These are phyloP conservation scores for Crocidura indochinensis DNA, from an alignment of 2,797 vertebrate genomes.

Conservation along the genomic window DNA sequence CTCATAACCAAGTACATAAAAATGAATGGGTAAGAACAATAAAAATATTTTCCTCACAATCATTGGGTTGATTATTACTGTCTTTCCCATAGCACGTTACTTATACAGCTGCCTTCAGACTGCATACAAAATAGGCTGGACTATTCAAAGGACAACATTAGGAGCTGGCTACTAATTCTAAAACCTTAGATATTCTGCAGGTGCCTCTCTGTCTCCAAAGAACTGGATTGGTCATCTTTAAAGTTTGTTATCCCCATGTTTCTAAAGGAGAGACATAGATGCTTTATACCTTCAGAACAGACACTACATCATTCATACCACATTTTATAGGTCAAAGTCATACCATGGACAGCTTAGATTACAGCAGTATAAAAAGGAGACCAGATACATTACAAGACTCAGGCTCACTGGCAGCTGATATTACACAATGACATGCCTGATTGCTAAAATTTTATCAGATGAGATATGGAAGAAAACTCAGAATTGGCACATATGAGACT, in stretches of 20 bases:
- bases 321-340: neutral
- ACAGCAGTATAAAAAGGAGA: neutral
- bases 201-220: neutral
- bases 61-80: neutral
- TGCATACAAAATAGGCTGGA: neutral
- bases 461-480: neutral
- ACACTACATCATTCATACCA: neutral
- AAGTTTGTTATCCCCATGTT: neutral
- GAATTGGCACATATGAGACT: neutral
- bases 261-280: fast-evolving
- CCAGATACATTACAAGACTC: too few species aligned
- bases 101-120: neutral
- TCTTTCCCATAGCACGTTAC: neutral
- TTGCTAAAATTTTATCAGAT: slow-evolving; percentile 52
- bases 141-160: fast-evolving
- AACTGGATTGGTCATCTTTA: neutral
- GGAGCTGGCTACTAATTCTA: too few species aligned
- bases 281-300: neutral
- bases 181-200: neutral
- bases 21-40: neutral
- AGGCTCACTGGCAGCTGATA: too few species aligned
- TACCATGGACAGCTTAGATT: neutral
- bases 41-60: neutral
- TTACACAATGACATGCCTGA: neutral
- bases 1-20: neutral